A percentile compares a stretch with the other conserved stretches of the same genome.
These are phyloP conservation scores for Babyrousa celebensis DNA, from an alignment of 2,797 vertebrate species.

Conservation along the genomic window DNA sequence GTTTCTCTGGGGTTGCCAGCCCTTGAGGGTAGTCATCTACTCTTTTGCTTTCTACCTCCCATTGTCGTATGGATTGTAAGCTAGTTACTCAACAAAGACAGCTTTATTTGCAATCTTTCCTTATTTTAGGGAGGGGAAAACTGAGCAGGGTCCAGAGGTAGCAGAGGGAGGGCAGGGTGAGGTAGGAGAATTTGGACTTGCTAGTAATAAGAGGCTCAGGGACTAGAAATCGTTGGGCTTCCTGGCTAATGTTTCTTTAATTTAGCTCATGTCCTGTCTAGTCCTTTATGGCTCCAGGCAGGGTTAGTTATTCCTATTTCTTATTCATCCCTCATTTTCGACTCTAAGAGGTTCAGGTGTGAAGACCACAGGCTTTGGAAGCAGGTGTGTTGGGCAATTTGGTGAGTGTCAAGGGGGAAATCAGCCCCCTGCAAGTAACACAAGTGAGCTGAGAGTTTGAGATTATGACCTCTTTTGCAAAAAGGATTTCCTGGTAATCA, in stretches of 20 bases:
- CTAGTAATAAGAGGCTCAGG: background rate
- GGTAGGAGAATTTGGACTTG: background rate
- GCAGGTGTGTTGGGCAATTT: slow-evolving; percentile 71
- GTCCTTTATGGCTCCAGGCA: background rate
- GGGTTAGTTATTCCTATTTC: slow-evolving; percentile 27
- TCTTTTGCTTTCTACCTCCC: background rate
- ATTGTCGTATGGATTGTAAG: background rate
- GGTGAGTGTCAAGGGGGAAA: slow-evolving; percentile 46
- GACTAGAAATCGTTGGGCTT: background rate
- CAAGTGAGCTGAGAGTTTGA: slow-evolving; percentile 55
- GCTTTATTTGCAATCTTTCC: background rate
- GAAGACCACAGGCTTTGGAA: slow-evolving; percentile 28
- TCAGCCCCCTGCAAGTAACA: slow-evolving; percentile 60
- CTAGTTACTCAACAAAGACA: background rate
- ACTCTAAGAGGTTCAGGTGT: slow-evolving; percentile 56
- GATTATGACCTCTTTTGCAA: slow-evolving; percentile 40
- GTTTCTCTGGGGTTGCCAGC: slow-evolving; percentile 1
- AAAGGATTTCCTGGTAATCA: slow-evolving; percentile 60
- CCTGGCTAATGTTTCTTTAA: background rate
- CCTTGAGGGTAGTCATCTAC: background rate
- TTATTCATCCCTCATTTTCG: slow-evolving; percentile 49
- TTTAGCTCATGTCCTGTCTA: background rate
- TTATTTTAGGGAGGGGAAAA: slow-evolving; percentile 22
- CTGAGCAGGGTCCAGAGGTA: background rate
- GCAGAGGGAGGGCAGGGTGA: no score